A percentile compares a stretch with the other conserved stretches of the same genome.
Evolutionary conservation across 2,113 vertebrate genomes (phyloP).

Genomic region (Aptenodytes patagonicus): DNA sequence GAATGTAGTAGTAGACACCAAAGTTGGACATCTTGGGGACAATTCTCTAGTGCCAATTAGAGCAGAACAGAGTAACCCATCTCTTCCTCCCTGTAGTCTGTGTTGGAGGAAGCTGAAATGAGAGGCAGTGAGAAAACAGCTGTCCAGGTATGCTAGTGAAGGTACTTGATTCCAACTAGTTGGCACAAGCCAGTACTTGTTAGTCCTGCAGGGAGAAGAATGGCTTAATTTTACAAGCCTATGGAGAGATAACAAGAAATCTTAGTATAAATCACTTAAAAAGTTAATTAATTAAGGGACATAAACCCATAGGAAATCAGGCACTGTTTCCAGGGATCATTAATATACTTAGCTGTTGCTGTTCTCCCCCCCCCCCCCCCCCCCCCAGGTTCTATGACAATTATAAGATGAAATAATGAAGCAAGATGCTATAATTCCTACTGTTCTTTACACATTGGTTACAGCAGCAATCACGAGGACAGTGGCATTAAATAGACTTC

Average conservation of each 20-base stretch:
- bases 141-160: background rate
- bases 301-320: constrained; percentile 16
- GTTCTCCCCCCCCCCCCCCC: background rate
- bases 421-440: background rate
- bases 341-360: background rate
- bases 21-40: background rate
- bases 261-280: background rate
- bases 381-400: background rate
- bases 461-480: background rate
- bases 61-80: background rate
- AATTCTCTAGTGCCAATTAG: background rate
- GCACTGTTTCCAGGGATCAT: background rate
- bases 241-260: background rate
- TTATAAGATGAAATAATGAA: background rate
- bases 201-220: background rate
- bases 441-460: background rate
- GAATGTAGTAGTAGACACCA: background rate
- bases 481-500: background rate
- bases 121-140: background rate
- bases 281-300: constrained; percentile 15
- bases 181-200: background rate
- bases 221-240: background rate
- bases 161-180: background rate
- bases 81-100: background rate
- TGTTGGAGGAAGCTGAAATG: background rate